Evolutionary conservation across 1,140 invertebrate genomes (phyloP).

Genomic region (Ips typographus): DNA sequence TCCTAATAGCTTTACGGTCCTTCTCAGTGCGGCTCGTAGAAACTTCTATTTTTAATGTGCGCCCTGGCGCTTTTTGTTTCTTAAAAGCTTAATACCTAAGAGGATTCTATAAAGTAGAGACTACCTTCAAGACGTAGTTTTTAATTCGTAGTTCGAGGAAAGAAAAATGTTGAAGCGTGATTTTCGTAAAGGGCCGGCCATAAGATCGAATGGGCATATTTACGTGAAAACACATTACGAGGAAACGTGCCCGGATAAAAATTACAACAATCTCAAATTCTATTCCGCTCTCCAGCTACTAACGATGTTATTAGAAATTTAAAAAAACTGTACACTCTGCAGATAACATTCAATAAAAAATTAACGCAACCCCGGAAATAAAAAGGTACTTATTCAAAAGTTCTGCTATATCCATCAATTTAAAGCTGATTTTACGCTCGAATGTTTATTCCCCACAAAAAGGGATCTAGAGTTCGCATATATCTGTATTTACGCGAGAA

Average conservation of each 20-base stretch:
- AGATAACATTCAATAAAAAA: constrained; percentile 14
- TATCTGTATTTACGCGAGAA: background rate
- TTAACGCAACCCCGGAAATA: constrained; percentile 12
- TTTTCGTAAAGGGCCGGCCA: background rate
- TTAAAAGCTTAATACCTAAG: too few relatives aligned
- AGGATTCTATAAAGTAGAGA: too few relatives aligned
- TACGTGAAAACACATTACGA: constrained; percentile 19
- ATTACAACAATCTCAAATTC: constrained; percentile 24
- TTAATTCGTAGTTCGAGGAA: too few relatives aligned
- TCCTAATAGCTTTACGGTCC: too few relatives aligned
- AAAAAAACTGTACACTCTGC: background rate
- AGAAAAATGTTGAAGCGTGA: too few relatives aligned
- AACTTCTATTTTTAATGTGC: too few relatives aligned
- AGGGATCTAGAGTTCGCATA: constrained; percentile 14
- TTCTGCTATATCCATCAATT: constrained; percentile 13
- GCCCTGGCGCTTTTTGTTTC: too few relatives aligned
- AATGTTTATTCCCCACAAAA: constrained; percentile 13
- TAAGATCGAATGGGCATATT: constrained; percentile 21
- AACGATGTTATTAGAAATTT: background rate
- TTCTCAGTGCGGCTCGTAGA: too few relatives aligned
- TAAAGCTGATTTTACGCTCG: constrained; percentile 16
- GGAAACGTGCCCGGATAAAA: constrained; percentile 24
- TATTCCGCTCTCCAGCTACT: background rate
- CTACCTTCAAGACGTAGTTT: too few relatives aligned
- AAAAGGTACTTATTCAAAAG: constrained; percentile 3